Percentiles rank a stretch among this genome's conserved stretches.
Evolutionary conservation across 1,140 invertebrate genomes (phyloP).

Genomic region (Cyclina sinensis): DNA sequence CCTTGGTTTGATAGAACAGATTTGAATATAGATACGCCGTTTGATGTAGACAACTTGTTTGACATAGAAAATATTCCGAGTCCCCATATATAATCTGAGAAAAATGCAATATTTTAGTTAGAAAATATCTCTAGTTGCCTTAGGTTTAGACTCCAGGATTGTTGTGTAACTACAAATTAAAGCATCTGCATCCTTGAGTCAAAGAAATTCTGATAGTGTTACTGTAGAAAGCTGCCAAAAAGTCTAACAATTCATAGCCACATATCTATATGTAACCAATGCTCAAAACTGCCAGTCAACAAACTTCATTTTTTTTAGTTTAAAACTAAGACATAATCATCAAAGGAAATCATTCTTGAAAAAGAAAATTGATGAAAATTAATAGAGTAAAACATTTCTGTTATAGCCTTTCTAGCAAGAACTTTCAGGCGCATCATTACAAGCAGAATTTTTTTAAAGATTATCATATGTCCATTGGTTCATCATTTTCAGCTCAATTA

Average conservation of each 20-base stretch:
- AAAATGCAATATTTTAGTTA: constrained; percentile 13
- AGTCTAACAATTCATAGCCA: neutral
- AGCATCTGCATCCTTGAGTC: neutral
- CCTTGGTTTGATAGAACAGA: constrained; percentile 80
- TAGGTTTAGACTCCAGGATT: neutral
- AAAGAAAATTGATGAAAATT: neutral
- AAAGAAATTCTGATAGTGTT: neutral
- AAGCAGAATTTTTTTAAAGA: no score
- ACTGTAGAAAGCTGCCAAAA: constrained; percentile 33
- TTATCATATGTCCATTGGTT: no score
- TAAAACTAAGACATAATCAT: neutral
- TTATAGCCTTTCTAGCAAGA: no score
- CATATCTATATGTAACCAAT: neutral
- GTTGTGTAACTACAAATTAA: neutral
- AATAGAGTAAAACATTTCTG: neutral
- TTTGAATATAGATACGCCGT: constrained; percentile 79
- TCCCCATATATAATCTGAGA: constrained; percentile 71
- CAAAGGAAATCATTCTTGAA: neutral
- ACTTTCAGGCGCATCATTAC: no score
- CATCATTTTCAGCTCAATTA: neutral
- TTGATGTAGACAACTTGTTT: constrained; percentile 85
- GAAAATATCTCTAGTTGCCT: neutral
- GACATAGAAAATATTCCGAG: constrained; percentile 84
- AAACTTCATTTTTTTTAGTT: neutral
- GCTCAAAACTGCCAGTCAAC: neutral